A percentile compares a stretch with the other conserved stretches of the same genome.
Conservation (phyloP, 2,888 invertebrate genomes). For the Drosophila kanekoi region DNA sequence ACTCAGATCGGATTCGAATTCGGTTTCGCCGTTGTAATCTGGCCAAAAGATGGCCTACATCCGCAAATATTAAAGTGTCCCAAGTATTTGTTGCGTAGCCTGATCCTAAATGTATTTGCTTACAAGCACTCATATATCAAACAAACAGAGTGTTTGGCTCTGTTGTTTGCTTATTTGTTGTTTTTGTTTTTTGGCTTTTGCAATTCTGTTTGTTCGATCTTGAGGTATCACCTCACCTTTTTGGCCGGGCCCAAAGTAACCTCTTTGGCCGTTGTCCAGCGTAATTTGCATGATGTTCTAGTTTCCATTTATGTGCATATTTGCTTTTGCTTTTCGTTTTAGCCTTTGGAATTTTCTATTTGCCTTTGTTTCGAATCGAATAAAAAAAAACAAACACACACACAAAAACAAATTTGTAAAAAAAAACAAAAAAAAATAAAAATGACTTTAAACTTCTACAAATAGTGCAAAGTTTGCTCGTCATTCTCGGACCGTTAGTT, state of each 20-base stretch:
- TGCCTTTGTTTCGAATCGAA: constrained; percentile 43
- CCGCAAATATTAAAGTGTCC: no score
- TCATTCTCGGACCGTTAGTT: constrained; percentile 69
- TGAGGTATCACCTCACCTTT: constrained; percentile 30
- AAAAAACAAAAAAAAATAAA: constrained; percentile 7
- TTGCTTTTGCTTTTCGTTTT: constrained; percentile 46
- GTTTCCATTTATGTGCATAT: constrained; percentile 55
- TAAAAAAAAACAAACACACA: constrained; percentile 32
- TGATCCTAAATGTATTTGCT: constrained; percentile 10
- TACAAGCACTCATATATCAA: constrained; percentile 12
- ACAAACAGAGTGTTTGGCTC: constrained; percentile 10
- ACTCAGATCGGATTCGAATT: no score
- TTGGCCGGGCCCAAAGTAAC: constrained; percentile 26
- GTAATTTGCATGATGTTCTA: constrained; percentile 67
- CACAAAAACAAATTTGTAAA: constrained; percentile 15
- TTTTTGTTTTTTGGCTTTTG: constrained; percentile 11
- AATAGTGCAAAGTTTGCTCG: constrained; percentile 60
- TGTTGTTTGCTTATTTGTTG: constrained; percentile 3
- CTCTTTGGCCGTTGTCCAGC: constrained; percentile 59
- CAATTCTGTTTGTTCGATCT: constrained; percentile 41
- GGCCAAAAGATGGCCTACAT: no score
- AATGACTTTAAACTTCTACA: constrained; percentile 42
- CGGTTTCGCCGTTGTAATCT: no score
- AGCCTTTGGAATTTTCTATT: constrained; percentile 56
- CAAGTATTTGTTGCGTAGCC: not conserved